Evolutionary conservation across 1,140 invertebrate genomes (phyloP).

Genomic region (Nebria ingens): DNA sequence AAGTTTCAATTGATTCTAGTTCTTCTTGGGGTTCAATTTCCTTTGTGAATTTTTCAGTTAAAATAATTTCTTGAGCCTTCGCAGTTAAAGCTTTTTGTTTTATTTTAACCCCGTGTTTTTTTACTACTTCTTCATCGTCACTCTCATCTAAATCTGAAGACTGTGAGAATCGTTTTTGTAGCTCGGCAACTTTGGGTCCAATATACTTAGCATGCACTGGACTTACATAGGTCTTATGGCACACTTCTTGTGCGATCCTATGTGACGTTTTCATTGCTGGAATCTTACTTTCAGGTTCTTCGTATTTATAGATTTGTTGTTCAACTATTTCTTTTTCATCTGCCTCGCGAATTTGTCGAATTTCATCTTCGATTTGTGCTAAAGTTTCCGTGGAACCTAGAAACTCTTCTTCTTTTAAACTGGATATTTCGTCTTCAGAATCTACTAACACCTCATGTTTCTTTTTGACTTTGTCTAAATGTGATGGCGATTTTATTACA

Average conservation of each 20-base stretch:
- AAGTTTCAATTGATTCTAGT: slow-evolving; percentile 14
- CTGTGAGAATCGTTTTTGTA: slow-evolving; percentile 37
- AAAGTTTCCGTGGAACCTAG: slow-evolving; percentile 31
- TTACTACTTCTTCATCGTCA: slow-evolving; percentile 16
- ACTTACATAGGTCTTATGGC: slow-evolving; percentile 13
- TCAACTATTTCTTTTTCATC: background rate
- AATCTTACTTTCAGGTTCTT: slow-evolving; percentile 15
- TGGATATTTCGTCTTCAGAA: slow-evolving; percentile 33
- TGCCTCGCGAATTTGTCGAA: background rate
- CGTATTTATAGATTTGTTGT: slow-evolving; percentile 12
- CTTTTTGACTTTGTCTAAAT: slow-evolving; percentile 21
- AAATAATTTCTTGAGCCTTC: background rate
- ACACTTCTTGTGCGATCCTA: slow-evolving; percentile 15
- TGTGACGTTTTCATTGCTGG: slow-evolving; percentile 15
- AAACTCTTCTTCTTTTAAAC: slow-evolving; percentile 31
- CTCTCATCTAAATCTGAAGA: slow-evolving; percentile 24
- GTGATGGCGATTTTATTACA: slow-evolving; percentile 22
- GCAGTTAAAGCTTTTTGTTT: background rate
- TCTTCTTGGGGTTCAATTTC: background rate
- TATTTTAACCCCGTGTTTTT: slow-evolving; percentile 13
- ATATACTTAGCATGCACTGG: slow-evolving; percentile 29
- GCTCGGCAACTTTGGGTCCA: slow-evolving; percentile 37
- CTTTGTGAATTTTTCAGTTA: background rate
- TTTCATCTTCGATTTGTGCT: slow-evolving; percentile 30
- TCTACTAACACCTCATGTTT: slow-evolving; percentile 27